Conservation (phyloP, 1,140 invertebrate genomes). For the Sitophilus oryzae region DNA sequence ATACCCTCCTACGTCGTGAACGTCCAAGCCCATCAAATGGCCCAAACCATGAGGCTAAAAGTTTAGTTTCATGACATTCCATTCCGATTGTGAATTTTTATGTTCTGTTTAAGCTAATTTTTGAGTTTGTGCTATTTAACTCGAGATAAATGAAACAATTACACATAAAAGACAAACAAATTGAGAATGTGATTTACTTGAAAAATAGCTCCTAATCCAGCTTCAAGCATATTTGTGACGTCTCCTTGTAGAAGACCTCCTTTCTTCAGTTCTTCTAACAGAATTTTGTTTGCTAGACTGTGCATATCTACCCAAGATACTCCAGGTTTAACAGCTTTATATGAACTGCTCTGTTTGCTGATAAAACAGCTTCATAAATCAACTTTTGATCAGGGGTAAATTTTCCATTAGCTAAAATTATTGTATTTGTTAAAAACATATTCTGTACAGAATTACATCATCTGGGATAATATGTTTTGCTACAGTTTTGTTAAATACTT, state of each 20-base stretch:
- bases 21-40: slow-evolving; percentile 54
- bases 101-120: too few species aligned
- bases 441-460: too few species aligned
- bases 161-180: not conserved
- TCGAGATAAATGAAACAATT: not conserved
- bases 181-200: slow-evolving; percentile 48
- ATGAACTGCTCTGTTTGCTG: slow-evolving; percentile 78
- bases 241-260: slow-evolving; percentile 76
- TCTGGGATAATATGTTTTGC: too few species aligned
- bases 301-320: slow-evolving; percentile 95
- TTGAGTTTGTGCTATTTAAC: too few species aligned
- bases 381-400: slow-evolving; percentile 90
- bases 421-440: too few species aligned
- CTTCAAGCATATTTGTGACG: slow-evolving; percentile 81
- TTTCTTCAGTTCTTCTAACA: slow-evolving; percentile 69
- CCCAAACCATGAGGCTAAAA: slow-evolving; percentile 23
- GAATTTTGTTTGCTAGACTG: slow-evolving; percentile 68
- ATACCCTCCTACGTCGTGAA: slow-evolving; percentile 97
- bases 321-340: slow-evolving; percentile 72
- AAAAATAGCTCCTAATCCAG: slow-evolving; percentile 76
- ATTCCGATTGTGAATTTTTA: too few species aligned
- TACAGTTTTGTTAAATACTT: too few species aligned
- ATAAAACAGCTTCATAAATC: slow-evolving; percentile 90
- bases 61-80: too few species aligned
- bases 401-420: slow-evolving; percentile 72